Evolutionary conservation across 2,888 invertebrate species (phyloP).

Genomic region (Baronia brevicornis): DNA sequence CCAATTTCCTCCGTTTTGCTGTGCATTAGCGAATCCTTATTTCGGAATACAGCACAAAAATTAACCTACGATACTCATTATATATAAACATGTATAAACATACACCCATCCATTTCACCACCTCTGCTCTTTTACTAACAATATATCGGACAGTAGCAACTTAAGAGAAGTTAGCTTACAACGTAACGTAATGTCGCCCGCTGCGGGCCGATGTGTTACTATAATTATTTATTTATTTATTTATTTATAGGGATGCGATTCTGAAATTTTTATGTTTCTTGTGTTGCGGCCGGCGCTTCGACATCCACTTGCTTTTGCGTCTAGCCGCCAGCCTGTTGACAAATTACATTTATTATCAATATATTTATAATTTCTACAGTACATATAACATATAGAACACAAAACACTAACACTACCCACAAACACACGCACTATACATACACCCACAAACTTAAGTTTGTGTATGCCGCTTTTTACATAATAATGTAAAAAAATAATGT

Average conservation of each 20-base stretch:
- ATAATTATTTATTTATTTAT: constrained; percentile 27
- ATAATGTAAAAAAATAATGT: too few species aligned
- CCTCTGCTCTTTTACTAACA: constrained; percentile 41
- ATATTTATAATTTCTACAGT: background rate
- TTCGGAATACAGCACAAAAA: constrained; percentile 63
- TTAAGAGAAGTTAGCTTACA: constrained; percentile 56
- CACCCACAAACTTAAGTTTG: too few species aligned
- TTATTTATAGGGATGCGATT: constrained; percentile 50
- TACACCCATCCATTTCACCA: constrained; percentile 61
- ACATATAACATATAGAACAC: too few species aligned
- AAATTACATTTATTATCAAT: constrained; percentile 10
- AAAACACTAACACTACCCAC: constrained; percentile 4
- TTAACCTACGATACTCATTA: constrained; percentile 72
- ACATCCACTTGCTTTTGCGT: constrained; percentile 33
- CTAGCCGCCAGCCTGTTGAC: constrained; percentile 54
- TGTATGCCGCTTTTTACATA: too few species aligned
- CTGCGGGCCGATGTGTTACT: constrained; percentile 19
- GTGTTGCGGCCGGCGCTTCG: constrained; percentile 43
- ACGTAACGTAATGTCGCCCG: constrained; percentile 20
- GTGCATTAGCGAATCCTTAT: constrained; percentile 27
- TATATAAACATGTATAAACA: constrained; percentile 71
- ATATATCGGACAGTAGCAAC: constrained; percentile 56
- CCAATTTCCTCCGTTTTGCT: constrained; percentile 20
- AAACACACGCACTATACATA: constrained; percentile 14
- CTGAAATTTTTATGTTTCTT: constrained; percentile 42